Percentiles rank a stretch among this genome's conserved stretches.
Conservation (phyloP, 1,140 invertebrate species). For the Drosophila tropicalis region DNA sequence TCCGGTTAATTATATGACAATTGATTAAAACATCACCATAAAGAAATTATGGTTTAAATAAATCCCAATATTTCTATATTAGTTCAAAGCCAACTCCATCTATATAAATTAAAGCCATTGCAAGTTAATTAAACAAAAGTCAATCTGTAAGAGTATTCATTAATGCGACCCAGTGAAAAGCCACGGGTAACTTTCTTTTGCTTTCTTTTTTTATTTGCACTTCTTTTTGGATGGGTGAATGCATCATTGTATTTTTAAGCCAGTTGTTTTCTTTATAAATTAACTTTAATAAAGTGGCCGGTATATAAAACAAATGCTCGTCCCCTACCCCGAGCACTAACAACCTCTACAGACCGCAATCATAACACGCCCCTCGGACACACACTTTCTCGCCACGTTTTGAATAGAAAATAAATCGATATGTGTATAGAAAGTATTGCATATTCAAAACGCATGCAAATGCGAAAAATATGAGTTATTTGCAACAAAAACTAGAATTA, state of each 20-base stretch:
- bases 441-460: conserved; percentile 73
- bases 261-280: conserved; percentile 72
- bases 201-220: neutral
- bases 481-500: neutral
- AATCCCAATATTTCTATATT: no score
- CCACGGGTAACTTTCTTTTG: neutral
- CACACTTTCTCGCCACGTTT: neutral
- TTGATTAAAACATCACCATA: no score
- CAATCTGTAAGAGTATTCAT: neutral
- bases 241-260: conserved; percentile 70
- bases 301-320: conserved; percentile 42
- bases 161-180: neutral
- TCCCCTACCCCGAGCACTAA: neutral
- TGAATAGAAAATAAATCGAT: conserved; percentile 62
- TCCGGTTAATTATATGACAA: no score
- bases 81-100: no score
- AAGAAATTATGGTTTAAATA: no score
- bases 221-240: neutral
- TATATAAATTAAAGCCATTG: no score
- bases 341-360: neutral
- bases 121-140: no score
- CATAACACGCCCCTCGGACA: neutral
- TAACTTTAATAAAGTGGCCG: conserved; percentile 72
- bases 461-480: conserved; percentile 67
- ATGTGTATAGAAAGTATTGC: conserved; percentile 55